These are phyloP conservation scores for Diglossa cyanea DNA, from an alignment of 2,797 vertebrate genomes.

Conservation along the genomic window DNA sequence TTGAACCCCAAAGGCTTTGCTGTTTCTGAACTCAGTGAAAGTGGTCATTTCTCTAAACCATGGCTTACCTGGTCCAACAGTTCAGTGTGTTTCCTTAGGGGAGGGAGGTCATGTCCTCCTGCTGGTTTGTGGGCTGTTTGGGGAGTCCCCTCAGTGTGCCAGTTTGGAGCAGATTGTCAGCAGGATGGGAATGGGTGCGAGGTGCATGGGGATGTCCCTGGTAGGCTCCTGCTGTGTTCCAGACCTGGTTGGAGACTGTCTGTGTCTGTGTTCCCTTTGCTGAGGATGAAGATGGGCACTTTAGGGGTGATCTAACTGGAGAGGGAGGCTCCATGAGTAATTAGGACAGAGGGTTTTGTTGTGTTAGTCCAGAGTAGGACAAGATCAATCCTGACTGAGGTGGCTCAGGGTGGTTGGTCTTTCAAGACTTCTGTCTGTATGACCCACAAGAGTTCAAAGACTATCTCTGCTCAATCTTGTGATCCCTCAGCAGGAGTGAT, in stretches of 20 bases:
- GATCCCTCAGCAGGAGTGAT: background rate
- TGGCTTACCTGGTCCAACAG: background rate
- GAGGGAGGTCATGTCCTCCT: background rate
- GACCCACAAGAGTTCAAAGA: background rate
- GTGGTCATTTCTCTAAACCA: background rate
- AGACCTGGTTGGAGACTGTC: background rate
- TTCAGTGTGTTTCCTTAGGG: background rate
- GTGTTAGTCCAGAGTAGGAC: background rate
- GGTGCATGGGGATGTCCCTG: fast-evolving
- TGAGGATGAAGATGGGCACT: background rate
- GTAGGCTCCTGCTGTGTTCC: background rate
- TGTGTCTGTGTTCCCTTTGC: background rate
- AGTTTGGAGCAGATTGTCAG: background rate
- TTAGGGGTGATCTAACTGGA: background rate
- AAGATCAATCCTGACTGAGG: background rate
- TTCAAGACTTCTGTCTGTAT: background rate
- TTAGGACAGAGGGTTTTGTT: background rate
- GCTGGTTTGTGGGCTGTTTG: background rate
- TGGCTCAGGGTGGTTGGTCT: background rate
- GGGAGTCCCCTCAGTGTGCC: background rate
- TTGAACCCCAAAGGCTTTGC: background rate
- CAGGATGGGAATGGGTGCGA: fast-evolving
- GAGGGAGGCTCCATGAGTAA: background rate
- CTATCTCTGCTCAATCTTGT: background rate
- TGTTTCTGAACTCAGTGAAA: background rate